These are phyloP conservation scores for Heliothis peltigera DNA, from an alignment of 2,888 invertebrate species.

Conservation along the genomic window DNA sequence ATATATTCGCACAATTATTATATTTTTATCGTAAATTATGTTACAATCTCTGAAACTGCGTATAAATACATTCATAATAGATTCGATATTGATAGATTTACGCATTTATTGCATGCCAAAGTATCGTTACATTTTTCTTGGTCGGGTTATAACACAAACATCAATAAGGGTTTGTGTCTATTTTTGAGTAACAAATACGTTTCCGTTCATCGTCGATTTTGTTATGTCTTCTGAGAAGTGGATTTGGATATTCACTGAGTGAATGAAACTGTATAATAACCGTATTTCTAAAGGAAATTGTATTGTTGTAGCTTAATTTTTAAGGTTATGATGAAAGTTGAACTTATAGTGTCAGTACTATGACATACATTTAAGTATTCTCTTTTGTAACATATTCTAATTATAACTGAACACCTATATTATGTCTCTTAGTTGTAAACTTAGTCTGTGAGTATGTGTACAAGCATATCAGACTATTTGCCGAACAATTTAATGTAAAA, in stretches of 20 bases:
- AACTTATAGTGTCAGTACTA: slow-evolving; percentile 25
- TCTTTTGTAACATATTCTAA: not conserved
- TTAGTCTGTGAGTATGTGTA: not conserved
- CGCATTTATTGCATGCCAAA: slow-evolving; percentile 3
- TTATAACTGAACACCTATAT: not conserved
- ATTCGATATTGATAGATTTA: not conserved
- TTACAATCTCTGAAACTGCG: not conserved
- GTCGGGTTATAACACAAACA: slow-evolving; percentile 76
- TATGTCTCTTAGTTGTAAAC: not conserved
- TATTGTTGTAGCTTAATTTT: slow-evolving; percentile 13
- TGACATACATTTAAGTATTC: slow-evolving; percentile 10
- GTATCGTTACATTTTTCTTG: slow-evolving; percentile 44
- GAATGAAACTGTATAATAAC: slow-evolving; percentile 8
- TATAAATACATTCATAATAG: not conserved
- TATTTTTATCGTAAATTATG: not conserved
- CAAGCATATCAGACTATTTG: not conserved
- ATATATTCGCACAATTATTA: not conserved
- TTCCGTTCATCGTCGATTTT: slow-evolving; percentile 24
- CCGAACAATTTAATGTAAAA: not conserved
- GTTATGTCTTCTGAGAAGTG: slow-evolving; percentile 22
- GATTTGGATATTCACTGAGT: not conserved
- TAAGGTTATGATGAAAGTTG: slow-evolving; percentile 53
- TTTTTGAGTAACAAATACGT: slow-evolving; percentile 53
- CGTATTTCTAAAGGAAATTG: not conserved
- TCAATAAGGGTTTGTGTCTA: slow-evolving; percentile 70